These are phyloP conservation scores for Campopleginae sp. DNA, from an alignment of 2,888 invertebrate genomes.

Conservation along the genomic window DNA sequence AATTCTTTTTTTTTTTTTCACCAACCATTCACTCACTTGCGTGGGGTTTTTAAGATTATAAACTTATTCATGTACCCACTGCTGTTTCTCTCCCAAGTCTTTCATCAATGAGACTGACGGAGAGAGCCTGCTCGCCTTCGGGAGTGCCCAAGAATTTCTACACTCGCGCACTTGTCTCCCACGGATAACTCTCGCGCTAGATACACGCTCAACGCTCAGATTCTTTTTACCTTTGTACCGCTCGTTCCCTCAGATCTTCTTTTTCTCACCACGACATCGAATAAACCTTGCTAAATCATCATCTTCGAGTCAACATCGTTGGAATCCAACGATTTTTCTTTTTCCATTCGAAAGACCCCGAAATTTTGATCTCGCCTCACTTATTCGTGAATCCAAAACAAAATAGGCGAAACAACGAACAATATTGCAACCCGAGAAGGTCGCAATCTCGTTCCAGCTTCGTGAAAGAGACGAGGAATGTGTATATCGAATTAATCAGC, in stretches of 20 bases:
- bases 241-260: neutral
- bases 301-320: neutral
- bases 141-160: conserved; percentile 67
- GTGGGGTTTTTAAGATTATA: conserved; percentile 39
- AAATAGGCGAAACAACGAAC: neutral
- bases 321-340: neutral
- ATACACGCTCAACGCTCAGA: neutral
- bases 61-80: conserved; percentile 46
- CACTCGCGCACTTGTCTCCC: conserved; percentile 50
- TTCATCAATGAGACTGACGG: conserved; percentile 32
- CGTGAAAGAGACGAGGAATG: neutral
- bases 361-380: neutral
- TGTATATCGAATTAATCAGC: neutral
- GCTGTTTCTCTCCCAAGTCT: conserved; percentile 31
- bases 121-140: conserved; percentile 54
- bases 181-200: conserved; percentile 24
- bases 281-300: neutral
- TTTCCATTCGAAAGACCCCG: neutral
- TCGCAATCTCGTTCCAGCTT: neutral
- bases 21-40: conserved; percentile 24
- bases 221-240: conserved; percentile 1
- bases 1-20: conserved; percentile 34
- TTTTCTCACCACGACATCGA: neutral
- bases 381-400: neutral
- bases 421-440: neutral